phyloP scores from a whole-genome alignment of 1,140 invertebrate species.

The Thaumatotibia leucotreta region DNA sequence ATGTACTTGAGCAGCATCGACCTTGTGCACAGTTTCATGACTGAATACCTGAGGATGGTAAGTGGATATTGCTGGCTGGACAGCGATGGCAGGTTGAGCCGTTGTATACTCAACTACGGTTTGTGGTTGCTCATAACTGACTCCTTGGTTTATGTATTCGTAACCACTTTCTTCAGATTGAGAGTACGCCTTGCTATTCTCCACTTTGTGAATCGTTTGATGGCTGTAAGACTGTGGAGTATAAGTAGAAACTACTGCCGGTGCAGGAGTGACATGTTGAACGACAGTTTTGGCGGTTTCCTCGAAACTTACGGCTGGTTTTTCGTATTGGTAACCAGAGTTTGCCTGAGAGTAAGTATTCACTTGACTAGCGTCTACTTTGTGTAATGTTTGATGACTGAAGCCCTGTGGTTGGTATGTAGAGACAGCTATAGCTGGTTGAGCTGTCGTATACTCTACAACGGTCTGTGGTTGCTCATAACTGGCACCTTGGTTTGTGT shows the following conservation, averaged over 20 bases:
- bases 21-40: slow-evolving; percentile 13
- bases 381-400: slow-evolving; percentile 41
- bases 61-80: slow-evolving; percentile 4
- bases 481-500: slow-evolving; percentile 27
- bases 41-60: slow-evolving; percentile 15
- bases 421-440: slow-evolving; percentile 29
- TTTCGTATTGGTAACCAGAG: slow-evolving; percentile 38
- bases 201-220: slow-evolving; percentile 38
- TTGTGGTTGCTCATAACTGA: slow-evolving; percentile 2
- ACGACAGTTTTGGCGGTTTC: slow-evolving; percentile 22
- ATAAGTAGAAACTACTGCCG: slow-evolving; percentile 31
- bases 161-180: background rate
- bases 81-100: background rate
- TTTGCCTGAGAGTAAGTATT: slow-evolving; percentile 24
- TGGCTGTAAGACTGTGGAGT: slow-evolving; percentile 38
- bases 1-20: background rate
- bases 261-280: slow-evolving; percentile 27
- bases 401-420: slow-evolving; percentile 32
- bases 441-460: slow-evolving; percentile 21
- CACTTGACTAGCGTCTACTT: slow-evolving; percentile 23
- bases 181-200: slow-evolving; percentile 15
- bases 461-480: slow-evolving; percentile 26
- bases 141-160: background rate
- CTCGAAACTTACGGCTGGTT: slow-evolving; percentile 33
- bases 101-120: background rate